Evolutionary conservation across 2,888 invertebrate species (phyloP), one percentile per base, ranked within the genome.

Genomic region (Blastobasis lacticolella): DNA sequence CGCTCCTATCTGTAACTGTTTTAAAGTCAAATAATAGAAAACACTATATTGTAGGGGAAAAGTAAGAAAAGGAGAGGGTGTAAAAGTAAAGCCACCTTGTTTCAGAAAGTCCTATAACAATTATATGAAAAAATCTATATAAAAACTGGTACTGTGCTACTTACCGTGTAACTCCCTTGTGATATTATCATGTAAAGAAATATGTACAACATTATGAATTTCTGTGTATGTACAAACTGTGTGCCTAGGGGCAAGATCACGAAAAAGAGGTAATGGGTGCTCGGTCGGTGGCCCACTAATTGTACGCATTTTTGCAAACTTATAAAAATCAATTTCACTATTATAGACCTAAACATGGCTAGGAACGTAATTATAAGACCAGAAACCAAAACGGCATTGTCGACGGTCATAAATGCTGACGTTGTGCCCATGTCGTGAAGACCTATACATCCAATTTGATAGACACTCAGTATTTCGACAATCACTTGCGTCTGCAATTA

Each of bases 381-480:
- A 57, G 75, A 82, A 37, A 82, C 60, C 0, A 83, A 57, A 2
- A 77, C 70, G 4, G 81, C 78, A 23, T 76, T 84, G 52, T 85
- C 84, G 4, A 77, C 61, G 76, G 78, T 77, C 1, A 72, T 80
- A 49, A 60, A 76, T 0, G 79, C 67, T 0, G 81, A 82, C 56
- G 80, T 67, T 0, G 64, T 63, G 1, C 72, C 75, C 49, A 78
- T 78, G 57, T 85, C 83, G 50, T 78, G 76, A 8, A 78, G 60
- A 5, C 81, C 81, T 38, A 84, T 61, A 45, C 75, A 66, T 3
- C 85, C 85, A 46, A 84, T 69, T 0, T 81, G 76, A 47, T 74
- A 81, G 2, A 68, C 61, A 45, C 71, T 71, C 0, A 66, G 56
- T 0, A 76, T 62, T 8, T 73, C 66, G 36, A 62, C 57, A 53